Percentiles rank a stretch among this genome's conserved stretches.
Evolutionary conservation across 2,888 invertebrate genomes (phyloP).

Genomic region (Meandrusa payeni): DNA sequence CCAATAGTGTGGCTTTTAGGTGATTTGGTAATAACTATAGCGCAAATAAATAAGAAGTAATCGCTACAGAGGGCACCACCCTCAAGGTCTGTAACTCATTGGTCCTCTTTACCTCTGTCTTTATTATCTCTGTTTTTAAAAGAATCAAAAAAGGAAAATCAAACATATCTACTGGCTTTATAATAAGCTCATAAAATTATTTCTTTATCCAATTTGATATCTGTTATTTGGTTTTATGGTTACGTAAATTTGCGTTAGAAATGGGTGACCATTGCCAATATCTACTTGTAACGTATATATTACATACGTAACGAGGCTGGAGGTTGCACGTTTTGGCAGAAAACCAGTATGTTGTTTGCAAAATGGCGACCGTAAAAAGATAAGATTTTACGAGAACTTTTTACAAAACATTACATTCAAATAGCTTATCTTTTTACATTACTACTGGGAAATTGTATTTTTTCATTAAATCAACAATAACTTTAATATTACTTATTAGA

Average conservation of each 20-base stretch:
- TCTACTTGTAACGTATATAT: slow-evolving; percentile 16
- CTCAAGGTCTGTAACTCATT: too few relatives aligned
- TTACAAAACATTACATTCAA: slow-evolving; percentile 17
- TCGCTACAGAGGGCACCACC: too few relatives aligned
- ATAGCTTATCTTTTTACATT: background rate
- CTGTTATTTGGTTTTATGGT: background rate
- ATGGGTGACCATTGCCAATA: slow-evolving; percentile 19
- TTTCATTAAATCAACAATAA: too few relatives aligned
- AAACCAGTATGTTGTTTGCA: slow-evolving; percentile 15
- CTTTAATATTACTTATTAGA: too few relatives aligned
- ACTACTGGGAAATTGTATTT: too few relatives aligned
- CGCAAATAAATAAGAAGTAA: too few relatives aligned
- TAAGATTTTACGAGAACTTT: slow-evolving; percentile 15
- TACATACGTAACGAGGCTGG: slow-evolving; percentile 14
- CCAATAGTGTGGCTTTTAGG: too few relatives aligned
- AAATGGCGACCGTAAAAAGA: slow-evolving; percentile 13
- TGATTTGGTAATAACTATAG: too few relatives aligned
- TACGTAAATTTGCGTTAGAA: background rate
- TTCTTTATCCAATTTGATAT: background rate
- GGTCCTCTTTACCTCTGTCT: too few relatives aligned
- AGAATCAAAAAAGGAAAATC: too few relatives aligned
- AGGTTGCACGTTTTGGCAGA: slow-evolving; percentile 19
- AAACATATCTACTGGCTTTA: too few relatives aligned
- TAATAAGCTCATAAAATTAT: background rate
- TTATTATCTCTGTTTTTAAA: too few relatives aligned